These are phyloP conservation scores for Drosophila heteroneura DNA, from an alignment of 2,888 invertebrate genomes.

Conservation along the genomic window DNA sequence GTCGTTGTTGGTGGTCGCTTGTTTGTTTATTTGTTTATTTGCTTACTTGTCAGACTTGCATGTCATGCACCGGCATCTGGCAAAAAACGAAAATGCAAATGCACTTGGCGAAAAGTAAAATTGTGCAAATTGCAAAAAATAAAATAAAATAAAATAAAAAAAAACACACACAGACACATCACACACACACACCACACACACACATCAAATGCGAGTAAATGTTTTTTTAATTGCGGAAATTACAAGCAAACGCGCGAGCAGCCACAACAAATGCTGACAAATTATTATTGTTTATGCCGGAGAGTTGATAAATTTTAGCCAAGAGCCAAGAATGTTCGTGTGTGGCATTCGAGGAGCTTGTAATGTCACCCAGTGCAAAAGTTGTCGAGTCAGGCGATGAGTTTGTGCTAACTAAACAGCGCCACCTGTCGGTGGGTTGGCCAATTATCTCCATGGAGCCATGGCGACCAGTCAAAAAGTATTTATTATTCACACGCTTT, in stretches of 20 bases:
- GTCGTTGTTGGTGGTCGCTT: constrained; percentile 51
- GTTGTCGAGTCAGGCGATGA: constrained; percentile 77
- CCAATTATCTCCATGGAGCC: constrained; percentile 42
- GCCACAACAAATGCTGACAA: constrained; percentile 66
- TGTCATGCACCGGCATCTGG: constrained; percentile 57
- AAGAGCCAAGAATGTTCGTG: constrained; percentile 73
- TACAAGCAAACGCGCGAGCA: constrained; percentile 74
- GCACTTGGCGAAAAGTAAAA: constrained; percentile 42
- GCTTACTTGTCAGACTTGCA: constrained; percentile 66
- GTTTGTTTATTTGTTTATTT: constrained; percentile 30
- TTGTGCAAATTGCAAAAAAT: constrained; percentile 10
- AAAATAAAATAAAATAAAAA: constrained; percentile 34
- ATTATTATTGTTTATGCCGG: constrained; percentile 76
- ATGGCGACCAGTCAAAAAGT: constrained; percentile 29
- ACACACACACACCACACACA: constrained; percentile 44
- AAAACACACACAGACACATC: neutral
- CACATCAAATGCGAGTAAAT: constrained; percentile 81
- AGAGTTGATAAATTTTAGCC: constrained; percentile 60
- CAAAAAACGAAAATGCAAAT: constrained; percentile 26
- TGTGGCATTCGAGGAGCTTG: constrained; percentile 73
- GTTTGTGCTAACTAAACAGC: constrained; percentile 59
- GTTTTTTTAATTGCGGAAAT: constrained; percentile 85
- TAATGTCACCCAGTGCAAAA: constrained; percentile 73
- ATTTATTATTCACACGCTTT: constrained; percentile 51
- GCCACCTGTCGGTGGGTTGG: constrained; percentile 35